Base-by-base conservation (phyloP, 2,888 invertebrate genomes). In the Trissolcus japonicus region DNA sequence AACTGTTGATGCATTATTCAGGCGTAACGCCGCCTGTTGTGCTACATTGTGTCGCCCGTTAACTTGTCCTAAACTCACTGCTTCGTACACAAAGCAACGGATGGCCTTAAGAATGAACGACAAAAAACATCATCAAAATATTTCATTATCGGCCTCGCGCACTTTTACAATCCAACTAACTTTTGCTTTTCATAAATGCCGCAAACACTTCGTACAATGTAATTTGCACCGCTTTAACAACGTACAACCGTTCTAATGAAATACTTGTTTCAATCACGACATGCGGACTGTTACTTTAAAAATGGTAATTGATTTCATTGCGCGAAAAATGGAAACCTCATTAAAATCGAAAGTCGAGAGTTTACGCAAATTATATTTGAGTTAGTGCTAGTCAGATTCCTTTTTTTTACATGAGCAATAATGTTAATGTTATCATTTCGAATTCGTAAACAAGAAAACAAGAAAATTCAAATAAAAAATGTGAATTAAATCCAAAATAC, bases 1-100 rank as follows among this genome's bases (percentile, higher is more conserved):
- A 82, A 84, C 84, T 80, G 85, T 84, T 83, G 85, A 87, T 88
- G 88, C 87, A 88, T 88, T 88, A 88, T 88, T 88, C 88, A 88
- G 83, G 83, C 83, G 82, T 82, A 85, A 83, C 84, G 80, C 81
- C 81, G 83, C 83, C 84, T 84, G 84, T 82, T 84, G 81, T 80
- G 82, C 81, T 79, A 74, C 81, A 77, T 74, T 81, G 80, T 82
- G 84, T 84, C 82, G 83, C 83, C 83, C 84, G 86, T 87, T 88
- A 88, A 88, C 87, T 87, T 83, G 86, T 82, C 83, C 85, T 84
- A 86, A 87, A 88, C 85, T 87, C 78, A 79, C 17, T 75, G 79
- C 82, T 59, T 59, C 73, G 61, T 67, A 51, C 71, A 78, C 78
- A 74, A 74, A 76, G 65, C 61, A 53, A 68, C 65, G 63, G 61